Percentiles rank a stretch among this genome's conserved stretches.
Evolutionary conservation across 2,888 invertebrate species (phyloP).

Genomic region (Troides aeacus): DNA sequence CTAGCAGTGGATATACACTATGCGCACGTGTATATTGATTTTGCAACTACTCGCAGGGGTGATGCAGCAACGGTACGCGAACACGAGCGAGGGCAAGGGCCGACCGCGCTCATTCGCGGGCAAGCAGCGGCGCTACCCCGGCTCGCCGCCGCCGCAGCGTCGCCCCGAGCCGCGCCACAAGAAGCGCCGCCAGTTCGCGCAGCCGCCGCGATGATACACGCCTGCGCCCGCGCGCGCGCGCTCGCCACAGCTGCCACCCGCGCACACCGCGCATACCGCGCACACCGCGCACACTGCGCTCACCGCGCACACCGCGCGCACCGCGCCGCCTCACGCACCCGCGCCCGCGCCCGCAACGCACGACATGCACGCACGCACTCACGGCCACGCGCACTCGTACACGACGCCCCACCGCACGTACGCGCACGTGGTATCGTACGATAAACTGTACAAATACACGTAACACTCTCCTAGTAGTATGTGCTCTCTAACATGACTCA

Average conservation of each 20-base stretch:
- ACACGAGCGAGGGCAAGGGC: constrained; percentile 35
- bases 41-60: constrained; percentile 49
- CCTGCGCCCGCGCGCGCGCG: constrained; percentile 6
- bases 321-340: background rate
- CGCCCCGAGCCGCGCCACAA: constrained; percentile 43
- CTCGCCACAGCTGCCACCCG: background rate
- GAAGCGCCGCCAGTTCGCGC: constrained; percentile 55
- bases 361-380: background rate
- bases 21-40: too few relatives aligned
- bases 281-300: too few relatives aligned
- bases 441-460: background rate
- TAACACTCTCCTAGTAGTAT: background rate
- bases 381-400: background rate
- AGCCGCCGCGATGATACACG: constrained; percentile 51
- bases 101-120: constrained; percentile 47
- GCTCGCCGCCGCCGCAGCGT: constrained; percentile 37
- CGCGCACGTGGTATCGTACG: background rate
- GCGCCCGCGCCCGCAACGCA: background rate
- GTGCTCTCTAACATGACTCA: too few relatives aligned
- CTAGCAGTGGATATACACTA: too few relatives aligned
- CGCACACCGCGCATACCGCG: background rate
- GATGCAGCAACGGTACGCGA: constrained; percentile 59
- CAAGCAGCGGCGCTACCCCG: constrained; percentile 54
- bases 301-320: background rate
- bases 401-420: background rate